Evolutionary conservation across 2,888 invertebrate genomes (phyloP), one percentile per base, ranked within the genome.

Genomic region (Rugalucina vietnamica): DNA sequence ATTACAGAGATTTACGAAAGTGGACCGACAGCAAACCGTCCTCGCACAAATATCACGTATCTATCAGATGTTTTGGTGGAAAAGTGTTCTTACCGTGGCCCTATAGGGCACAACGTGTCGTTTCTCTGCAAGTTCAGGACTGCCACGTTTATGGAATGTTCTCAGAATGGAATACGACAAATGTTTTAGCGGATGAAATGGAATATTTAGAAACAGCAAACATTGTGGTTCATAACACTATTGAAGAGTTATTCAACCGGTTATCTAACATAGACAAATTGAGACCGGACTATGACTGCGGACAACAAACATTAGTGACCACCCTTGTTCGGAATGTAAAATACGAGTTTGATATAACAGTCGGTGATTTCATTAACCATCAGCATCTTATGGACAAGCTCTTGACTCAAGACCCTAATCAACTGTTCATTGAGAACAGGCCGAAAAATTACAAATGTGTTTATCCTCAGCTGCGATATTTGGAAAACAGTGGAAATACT

Each of bases 81-180:
- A 39, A 32, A 39, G 70, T 85, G 21, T 73, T 73, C 49, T 69
- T 87, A n/a, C 87, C 87, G 21, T 85, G 80, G 82, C 87, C 87
- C 0, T 85, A 81, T 60, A 43, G 72, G 34, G 84, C 87, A 1
- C 69, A 54, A n/a, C 78, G 85, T 65, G 81, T 87, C 12, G 74
- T 79, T 1, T 76, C 82, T 0, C 34, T 87, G 5, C 71, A 77
- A 3, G 82, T 87, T 1, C 37, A 29, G 4, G 76, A 76, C 4
- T 87, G 87, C 81, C 49, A 70, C 21, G 81, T 70, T 27, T 79
- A 76, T 14, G 87, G 87, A 65, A 76, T 80, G 57, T 49, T 87
- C 54, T 76, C 84, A 3, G 87, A 87, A 49, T 79, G 75, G 34
- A 69, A n/a, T 12, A 10, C 18, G 18, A 10, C 27, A 37, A 79